A percentile compares a stretch with the other conserved stretches of the same genome.
These are phyloP conservation scores for Rhingia rostrata DNA, from an alignment of 2,888 invertebrate genomes.

Conservation along the genomic window DNA sequence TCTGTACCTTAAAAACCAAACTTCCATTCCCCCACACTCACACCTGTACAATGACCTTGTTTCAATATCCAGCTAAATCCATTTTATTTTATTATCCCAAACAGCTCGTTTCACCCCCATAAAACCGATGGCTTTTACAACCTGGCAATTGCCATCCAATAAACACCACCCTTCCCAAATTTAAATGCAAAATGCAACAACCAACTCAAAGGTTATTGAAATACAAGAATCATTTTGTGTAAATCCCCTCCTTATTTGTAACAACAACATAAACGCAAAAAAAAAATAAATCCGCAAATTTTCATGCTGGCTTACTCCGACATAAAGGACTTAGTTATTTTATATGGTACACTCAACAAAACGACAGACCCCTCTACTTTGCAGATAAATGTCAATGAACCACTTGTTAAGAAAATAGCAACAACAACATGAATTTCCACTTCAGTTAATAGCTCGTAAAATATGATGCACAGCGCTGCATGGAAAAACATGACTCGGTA, in stretches of 20 bases:
- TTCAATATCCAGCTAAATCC: too few relatives aligned
- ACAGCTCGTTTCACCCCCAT: not conserved
- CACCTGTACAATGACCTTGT: too few relatives aligned
- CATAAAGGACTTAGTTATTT: slow-evolving; percentile 21
- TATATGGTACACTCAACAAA: slow-evolving; percentile 15
- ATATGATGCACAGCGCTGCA: slow-evolving; percentile 55
- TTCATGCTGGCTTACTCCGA: not conserved
- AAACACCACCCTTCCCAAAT: not conserved
- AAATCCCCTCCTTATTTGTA: not conserved
- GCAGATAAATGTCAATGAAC: slow-evolving; percentile 67
- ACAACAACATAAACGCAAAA: not conserved
- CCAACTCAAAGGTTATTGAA: not conserved
- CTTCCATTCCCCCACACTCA: too few relatives aligned
- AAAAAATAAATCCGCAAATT: not conserved
- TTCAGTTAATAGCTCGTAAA: slow-evolving; percentile 69
- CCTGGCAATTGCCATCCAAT: too few relatives aligned
- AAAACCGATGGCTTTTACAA: not conserved
- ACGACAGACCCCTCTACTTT: slow-evolving; percentile 12
- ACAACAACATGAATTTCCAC: slow-evolving; percentile 63
- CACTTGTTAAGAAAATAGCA: slow-evolving; percentile 53
- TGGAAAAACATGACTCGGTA: slow-evolving; percentile 25
- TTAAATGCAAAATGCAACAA: not conserved
- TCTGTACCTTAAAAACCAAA: too few relatives aligned
- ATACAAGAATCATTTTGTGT: not conserved
- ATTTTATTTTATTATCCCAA: too few relatives aligned